These are phyloP conservation scores for Nicator chloris DNA, from an alignment of 2,113 vertebrate species.

Conservation along the genomic window DNA sequence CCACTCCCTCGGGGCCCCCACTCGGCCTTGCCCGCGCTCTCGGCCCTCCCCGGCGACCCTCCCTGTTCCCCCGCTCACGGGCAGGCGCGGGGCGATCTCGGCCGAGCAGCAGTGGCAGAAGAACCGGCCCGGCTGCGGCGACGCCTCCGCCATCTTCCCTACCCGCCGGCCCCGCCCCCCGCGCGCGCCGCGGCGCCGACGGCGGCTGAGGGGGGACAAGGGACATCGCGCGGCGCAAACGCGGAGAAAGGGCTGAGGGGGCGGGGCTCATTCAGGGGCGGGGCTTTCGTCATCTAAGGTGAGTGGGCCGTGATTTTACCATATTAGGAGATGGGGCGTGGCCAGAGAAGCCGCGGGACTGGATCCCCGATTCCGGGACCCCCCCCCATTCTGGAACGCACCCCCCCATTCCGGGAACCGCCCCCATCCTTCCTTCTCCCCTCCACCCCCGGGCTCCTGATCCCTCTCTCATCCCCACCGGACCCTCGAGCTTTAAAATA, in stretches of 20 bases:
- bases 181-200: background rate
- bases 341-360: background rate
- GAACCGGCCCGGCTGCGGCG: conserved; percentile 84
- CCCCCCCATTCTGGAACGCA: no score
- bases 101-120: conserved; percentile 89
- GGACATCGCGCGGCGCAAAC: background rate
- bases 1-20: no score
- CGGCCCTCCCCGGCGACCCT: background rate
- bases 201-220: conserved; percentile 55
- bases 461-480: no score
- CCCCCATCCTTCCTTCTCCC: background rate
- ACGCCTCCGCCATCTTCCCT: conserved; percentile 88
- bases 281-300: fast-evolving
- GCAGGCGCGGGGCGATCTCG: conserved; percentile 78
- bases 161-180: background rate
- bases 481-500: background rate
- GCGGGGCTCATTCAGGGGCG: fast-evolving
- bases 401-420: background rate
- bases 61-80: conserved; percentile 60
- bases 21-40: background rate
- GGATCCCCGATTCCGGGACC: background rate
- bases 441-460: no score
- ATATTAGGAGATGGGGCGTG: background rate
- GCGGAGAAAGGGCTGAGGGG: fast-evolving
- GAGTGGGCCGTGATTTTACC: fast-evolving